phyloP scores from a whole-genome alignment of 2,888 invertebrate species.

The Tethea ocularis region DNA sequence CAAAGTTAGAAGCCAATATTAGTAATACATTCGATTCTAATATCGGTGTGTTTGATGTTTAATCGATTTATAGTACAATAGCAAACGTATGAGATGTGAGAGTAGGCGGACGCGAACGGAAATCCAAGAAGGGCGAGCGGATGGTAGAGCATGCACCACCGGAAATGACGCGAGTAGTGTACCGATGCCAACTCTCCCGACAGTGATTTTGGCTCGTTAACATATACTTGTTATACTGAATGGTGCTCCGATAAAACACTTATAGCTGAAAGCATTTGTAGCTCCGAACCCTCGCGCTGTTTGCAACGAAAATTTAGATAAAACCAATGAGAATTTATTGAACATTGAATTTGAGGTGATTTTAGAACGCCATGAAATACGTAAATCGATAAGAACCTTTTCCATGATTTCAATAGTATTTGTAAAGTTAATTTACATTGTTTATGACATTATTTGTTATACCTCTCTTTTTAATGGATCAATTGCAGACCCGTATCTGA shows the following conservation, averaged over 20 bases:
- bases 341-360: background rate
- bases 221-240: constrained; percentile 36
- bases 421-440: too few species aligned
- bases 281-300: constrained; percentile 14
- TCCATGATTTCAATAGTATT: too few species aligned
- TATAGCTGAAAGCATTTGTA: constrained; percentile 32
- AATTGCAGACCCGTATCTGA: too few species aligned
- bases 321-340: background rate
- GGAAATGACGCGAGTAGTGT: constrained; percentile 54
- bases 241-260: constrained; percentile 22
- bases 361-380: too few species aligned
- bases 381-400: too few species aligned
- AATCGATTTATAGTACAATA: background rate
- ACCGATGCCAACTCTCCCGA: constrained; percentile 33
- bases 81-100: background rate
- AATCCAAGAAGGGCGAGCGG: constrained; percentile 46
- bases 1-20: background rate
- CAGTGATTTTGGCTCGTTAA: constrained; percentile 44
- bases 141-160: constrained; percentile 46
- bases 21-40: background rate
- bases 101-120: constrained; percentile 35
- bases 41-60: background rate
- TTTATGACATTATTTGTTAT: too few species aligned
- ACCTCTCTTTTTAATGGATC: too few species aligned
- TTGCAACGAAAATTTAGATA: background rate